Conservation (phyloP, 2,797 vertebrate species). For the Thaleichthys pacificus region DNA sequence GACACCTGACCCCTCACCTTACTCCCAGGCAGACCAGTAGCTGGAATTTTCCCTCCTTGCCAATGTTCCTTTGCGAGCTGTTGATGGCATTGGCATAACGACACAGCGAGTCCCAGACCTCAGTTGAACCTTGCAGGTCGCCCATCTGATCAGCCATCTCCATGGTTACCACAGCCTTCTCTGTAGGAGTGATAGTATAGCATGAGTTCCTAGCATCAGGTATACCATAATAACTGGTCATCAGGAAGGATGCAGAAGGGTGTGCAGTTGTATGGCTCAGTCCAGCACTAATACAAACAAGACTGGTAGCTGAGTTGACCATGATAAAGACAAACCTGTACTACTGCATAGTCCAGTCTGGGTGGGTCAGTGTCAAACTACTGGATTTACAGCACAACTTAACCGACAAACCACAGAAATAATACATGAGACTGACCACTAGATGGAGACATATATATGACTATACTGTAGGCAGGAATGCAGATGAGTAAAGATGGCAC, state of each 20-base stretch:
- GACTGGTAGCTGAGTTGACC: too few relatives aligned
- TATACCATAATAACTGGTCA: not conserved
- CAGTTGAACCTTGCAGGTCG: conserved; percentile 78
- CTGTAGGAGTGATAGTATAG: conserved; percentile 60
- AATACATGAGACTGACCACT: conserved; percentile 25
- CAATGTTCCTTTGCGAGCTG: conserved; percentile 87
- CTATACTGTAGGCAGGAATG: not conserved
- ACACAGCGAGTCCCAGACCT: conserved; percentile 86
- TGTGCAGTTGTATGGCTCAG: not conserved
- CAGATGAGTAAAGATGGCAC: too few relatives aligned
- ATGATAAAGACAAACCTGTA: too few relatives aligned
- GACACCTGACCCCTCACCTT: conserved; percentile 71
- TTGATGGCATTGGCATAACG: conserved; percentile 91
- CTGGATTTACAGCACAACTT: not conserved
- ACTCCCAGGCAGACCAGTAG: conserved; percentile 92
- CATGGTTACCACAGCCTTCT: conserved; percentile 87
- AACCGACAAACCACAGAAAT: not conserved
- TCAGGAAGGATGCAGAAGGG: not conserved
- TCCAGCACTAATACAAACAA: not conserved
- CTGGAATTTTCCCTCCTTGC: conserved; percentile 98
- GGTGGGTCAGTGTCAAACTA: too few relatives aligned
- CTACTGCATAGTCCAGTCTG: too few relatives aligned
- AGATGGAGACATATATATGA: conserved; percentile 44
- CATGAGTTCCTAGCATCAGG: too few relatives aligned
- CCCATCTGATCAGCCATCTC: conserved; percentile 88